These are phyloP conservation scores for Coryphaenoides rupestris DNA, from an alignment of 2,113 vertebrate species.

Conservation along the genomic window DNA sequence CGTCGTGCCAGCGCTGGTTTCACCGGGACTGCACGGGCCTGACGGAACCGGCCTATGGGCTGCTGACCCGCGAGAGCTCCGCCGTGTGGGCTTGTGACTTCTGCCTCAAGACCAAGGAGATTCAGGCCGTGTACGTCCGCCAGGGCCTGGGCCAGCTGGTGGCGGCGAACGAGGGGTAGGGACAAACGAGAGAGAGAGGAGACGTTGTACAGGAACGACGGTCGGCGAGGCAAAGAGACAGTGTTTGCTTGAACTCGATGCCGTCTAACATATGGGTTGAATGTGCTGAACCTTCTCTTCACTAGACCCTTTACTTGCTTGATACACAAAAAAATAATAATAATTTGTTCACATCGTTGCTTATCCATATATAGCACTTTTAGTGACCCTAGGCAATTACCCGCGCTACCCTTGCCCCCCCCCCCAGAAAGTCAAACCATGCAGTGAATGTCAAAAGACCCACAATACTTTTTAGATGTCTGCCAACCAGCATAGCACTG, in stretches of 20 bases:
- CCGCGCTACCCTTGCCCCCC: slow-evolving; percentile 8
- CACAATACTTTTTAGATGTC: slow-evolving; percentile 49
- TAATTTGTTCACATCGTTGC: slow-evolving; percentile 48
- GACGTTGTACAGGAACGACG: slow-evolving; percentile 22
- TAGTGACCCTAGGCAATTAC: slow-evolving; percentile 50
- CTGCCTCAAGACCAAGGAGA: slow-evolving; percentile 99
- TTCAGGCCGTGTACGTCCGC: slow-evolving; percentile 92
- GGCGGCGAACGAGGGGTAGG: slow-evolving; percentile 90
- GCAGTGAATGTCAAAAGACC: slow-evolving; percentile 57
- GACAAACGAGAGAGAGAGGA: slow-evolving; percentile 1
- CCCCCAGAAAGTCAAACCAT: slow-evolving; percentile 41
- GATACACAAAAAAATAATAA: slow-evolving; percentile 47
- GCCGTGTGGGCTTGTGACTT: slow-evolving; percentile 97
- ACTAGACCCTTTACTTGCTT: slow-evolving; percentile 61
- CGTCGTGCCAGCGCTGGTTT: slow-evolving; percentile 97
- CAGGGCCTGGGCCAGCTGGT: slow-evolving; percentile 94
- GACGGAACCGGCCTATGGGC: slow-evolving; percentile 92
- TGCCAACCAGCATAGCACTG: slow-evolving; percentile 74
- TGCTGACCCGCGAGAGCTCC: slow-evolving; percentile 91
- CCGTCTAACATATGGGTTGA: slow-evolving; percentile 45
- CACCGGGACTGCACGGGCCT: slow-evolving; percentile 96
- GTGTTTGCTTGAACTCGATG: slow-evolving; percentile 36
- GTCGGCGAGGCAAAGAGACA: slow-evolving; percentile 27
- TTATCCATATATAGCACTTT: slow-evolving; percentile 59
- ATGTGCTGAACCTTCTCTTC: slow-evolving; percentile 39